phyloP scores from a whole-genome alignment of 2,113 vertebrate species.

The Melanerpes aurifrons region DNA sequence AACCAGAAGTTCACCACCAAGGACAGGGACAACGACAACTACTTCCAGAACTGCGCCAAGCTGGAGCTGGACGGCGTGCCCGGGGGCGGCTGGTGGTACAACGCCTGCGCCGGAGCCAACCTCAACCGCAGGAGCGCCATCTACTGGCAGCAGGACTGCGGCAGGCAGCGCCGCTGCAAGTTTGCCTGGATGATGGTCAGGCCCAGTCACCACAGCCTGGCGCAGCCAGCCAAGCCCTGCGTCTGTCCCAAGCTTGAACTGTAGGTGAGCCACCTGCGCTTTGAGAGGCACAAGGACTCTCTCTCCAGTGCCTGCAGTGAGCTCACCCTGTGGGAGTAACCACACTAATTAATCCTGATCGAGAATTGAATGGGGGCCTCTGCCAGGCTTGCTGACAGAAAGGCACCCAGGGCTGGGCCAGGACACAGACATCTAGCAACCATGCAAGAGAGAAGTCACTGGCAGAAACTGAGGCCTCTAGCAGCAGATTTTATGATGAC shows the following conservation, averaged over 20 bases:
- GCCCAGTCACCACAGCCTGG: conserved; percentile 59
- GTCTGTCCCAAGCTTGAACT: conserved; percentile 81
- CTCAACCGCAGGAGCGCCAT: conserved; percentile 85
- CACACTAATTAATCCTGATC: neutral
- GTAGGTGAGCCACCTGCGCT: conserved; percentile 32
- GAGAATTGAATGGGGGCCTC: neutral
- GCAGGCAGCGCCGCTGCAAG: conserved; percentile 80
- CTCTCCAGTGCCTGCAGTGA: neutral
- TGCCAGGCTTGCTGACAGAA: neutral
- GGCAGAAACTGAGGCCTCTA: neutral
- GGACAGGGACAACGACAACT: conserved; percentile 87
- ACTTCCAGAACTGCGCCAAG: conserved; percentile 84
- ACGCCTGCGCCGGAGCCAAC: conserved; percentile 84
- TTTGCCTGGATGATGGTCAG: conserved; percentile 88
- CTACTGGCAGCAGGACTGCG: conserved; percentile 88
- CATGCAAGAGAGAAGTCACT: neutral
- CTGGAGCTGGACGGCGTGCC: conserved; percentile 81
- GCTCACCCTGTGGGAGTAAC: neutral
- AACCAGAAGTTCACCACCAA: conserved; percentile 89
- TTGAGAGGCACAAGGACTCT: neutral
- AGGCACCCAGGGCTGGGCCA: neutral
- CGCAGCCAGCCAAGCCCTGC: conserved; percentile 48
- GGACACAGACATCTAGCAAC: neutral
- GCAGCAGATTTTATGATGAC: neutral
- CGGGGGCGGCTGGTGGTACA: conserved; percentile 86